These are phyloP conservation scores for Smutsia temminckii DNA, from an alignment of 2,797 vertebrate genomes.

Conservation along the genomic window DNA sequence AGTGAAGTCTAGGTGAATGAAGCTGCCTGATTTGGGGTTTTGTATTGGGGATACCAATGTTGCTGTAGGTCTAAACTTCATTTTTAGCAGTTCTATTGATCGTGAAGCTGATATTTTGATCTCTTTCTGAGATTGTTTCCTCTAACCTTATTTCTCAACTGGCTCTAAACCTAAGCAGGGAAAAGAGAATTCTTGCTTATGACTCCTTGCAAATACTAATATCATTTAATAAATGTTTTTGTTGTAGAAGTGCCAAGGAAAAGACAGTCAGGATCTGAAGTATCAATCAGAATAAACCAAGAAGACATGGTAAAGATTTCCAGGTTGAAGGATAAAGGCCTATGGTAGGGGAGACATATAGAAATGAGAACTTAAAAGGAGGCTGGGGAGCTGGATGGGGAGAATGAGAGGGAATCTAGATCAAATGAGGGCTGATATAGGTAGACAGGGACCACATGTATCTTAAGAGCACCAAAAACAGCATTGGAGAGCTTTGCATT, in stretches of 20 bases:
- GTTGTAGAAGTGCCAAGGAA: neutral
- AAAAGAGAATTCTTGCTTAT: neutral
- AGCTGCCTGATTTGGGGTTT: neutral
- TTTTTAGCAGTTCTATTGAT: neutral
- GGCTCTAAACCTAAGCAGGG: neutral
- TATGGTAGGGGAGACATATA: neutral
- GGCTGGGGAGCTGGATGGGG: neutral
- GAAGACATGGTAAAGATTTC: neutral
- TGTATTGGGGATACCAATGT: neutral
- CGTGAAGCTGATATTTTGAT: neutral
- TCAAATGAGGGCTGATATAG: neutral
- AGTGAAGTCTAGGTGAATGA: neutral
- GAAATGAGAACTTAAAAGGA: neutral
- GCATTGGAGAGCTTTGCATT: neutral
- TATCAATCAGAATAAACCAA: neutral
- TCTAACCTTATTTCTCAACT: neutral
- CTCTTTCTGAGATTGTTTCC: neutral
- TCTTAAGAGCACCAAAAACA: neutral
- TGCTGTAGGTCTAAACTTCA: neutral
- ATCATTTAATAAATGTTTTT: neutral
- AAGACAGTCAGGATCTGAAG: neutral
- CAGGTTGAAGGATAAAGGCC: neutral
- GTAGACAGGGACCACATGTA: neutral
- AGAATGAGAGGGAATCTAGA: neutral
- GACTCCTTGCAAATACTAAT: neutral